Base-by-base conservation (phyloP, 2,113 vertebrate species). In the Hepsetus odoe region DNA sequence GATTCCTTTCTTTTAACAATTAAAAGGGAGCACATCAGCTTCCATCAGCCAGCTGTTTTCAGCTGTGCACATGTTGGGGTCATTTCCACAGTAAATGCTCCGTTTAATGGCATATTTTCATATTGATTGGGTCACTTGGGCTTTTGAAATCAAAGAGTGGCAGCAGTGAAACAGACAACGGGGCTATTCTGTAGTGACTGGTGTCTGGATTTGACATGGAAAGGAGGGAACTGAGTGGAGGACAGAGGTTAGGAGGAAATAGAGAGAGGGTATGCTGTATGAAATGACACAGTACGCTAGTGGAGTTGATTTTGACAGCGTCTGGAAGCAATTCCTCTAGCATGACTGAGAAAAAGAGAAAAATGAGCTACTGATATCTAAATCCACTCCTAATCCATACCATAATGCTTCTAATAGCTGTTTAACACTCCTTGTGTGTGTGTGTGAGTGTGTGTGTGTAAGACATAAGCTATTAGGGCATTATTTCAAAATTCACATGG, bases 281-380 rank as follows among this genome's bases (percentile, higher is more conserved):
- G 77, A 74, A 58, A 85, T 32, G 22, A 14, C 80, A 59, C 59
- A 49, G 33, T 65, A 64, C 65, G 66, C 14, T 49, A 44, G 67
- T 35, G 30, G 30, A 56, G 46, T 46, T 65, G 68, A 69, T 59
- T 62, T 40, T 40, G 68, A 84, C 68, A 38, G 72, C 40, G 81
- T 88, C 86, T 90, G 89, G 90, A 90, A 90, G 79, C 85, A 88
- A 91, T 91, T 85, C 76, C 81, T 68, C 84, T n/a, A 51, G 49
- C 58, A 38, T 10, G 49, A 42, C 30, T 46, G 33, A 46, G 38
- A 65, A 68, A 40, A 38, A 33, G 20, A 58, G 55, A 32, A 62
- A 3, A 59, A 83, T 18, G 18, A 59, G 66, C 22, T 16, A 5
- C 9, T 16, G 56, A 53, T 16, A 69, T 18, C 16, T n/a, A 14